Percentiles rank a stretch among this genome's conserved stretches.
Evolutionary conservation across 2,113 vertebrate genomes (phyloP).

Genomic region (Alosa alosa): DNA sequence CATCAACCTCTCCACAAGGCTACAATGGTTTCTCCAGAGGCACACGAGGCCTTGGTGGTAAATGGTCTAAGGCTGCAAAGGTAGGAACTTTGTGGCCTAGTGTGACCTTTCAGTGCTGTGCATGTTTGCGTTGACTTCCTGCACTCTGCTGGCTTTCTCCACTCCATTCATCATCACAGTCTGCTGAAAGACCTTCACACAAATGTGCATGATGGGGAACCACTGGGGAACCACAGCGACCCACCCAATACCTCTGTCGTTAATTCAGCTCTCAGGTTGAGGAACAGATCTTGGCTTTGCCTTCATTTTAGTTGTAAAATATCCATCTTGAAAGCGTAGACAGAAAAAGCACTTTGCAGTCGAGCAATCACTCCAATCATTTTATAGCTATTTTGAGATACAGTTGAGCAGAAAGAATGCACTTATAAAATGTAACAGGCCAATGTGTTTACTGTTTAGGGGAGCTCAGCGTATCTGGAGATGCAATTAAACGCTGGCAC

Average conservation of each 20-base stretch:
- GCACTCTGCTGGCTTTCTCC: constrained; percentile 6
- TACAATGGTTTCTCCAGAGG: background rate
- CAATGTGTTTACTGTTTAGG: background rate
- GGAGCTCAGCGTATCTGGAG: background rate
- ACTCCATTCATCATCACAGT: constrained; percentile 23
- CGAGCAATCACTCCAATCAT: background rate
- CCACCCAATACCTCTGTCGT: background rate
- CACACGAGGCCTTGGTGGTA: constrained; percentile 14
- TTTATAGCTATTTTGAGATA: background rate
- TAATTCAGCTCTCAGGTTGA: background rate
- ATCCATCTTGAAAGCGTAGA: background rate
- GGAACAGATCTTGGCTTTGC: background rate
- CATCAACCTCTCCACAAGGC: background rate
- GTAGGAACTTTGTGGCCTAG: constrained; percentile 31
- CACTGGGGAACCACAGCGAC: background rate
- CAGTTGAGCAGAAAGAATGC: background rate
- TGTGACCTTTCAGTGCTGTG: constrained; percentile 36
- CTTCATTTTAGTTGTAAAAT: background rate
- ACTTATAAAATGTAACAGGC: background rate
- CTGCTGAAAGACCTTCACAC: background rate
- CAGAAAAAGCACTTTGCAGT: background rate
- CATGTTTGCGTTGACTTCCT: constrained; percentile 28
- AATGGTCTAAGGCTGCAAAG: constrained; percentile 7
- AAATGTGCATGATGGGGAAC: background rate
- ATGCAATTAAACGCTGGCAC: background rate